Evolutionary conservation across 2,113 vertebrate genomes (phyloP).

Genomic region (Brevimyrus niger): DNA sequence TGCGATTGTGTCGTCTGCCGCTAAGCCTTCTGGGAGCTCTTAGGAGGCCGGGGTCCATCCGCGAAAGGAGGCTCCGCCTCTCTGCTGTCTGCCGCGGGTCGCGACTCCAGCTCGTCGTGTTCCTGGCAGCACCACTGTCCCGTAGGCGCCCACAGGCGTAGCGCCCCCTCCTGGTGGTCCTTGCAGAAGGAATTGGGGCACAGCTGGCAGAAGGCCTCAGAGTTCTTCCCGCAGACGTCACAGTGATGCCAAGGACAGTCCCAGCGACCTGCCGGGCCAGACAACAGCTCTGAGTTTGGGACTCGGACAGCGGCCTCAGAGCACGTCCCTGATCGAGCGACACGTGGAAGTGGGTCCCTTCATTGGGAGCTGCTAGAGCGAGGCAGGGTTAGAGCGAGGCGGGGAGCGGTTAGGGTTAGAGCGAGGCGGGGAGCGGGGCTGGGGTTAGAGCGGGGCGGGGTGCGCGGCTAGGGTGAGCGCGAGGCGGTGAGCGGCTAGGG

Average conservation of each 20-base stretch:
- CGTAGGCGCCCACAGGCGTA: conserved; percentile 56
- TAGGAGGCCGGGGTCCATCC: conserved; percentile 45
- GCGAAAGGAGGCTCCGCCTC: conserved; percentile 32
- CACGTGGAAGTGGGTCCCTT: not conserved
- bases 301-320: not conserved
- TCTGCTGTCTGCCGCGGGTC: conserved; percentile 24
- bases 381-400: no score
- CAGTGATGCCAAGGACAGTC: conserved; percentile 99
- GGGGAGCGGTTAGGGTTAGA: no score
- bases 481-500: no score
- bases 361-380: not conserved
- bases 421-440: no score
- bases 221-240: conserved; percentile 89
- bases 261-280: conserved; percentile 77
- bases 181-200: conserved; percentile 98
- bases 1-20: conserved; percentile 30
- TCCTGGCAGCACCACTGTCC: conserved; percentile 80
- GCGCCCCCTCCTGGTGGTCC: conserved; percentile 76
- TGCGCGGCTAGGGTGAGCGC: no score
- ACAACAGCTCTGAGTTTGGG: not conserved
- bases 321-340: not conserved
- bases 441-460: no score
- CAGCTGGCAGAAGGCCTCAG: conserved; percentile 82
- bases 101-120: conserved; percentile 69
- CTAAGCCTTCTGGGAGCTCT: conserved; percentile 36